Evolutionary conservation across 2,888 invertebrate species (phyloP), one percentile per base, ranked within the genome.

Genomic region (Boloria selene): DNA sequence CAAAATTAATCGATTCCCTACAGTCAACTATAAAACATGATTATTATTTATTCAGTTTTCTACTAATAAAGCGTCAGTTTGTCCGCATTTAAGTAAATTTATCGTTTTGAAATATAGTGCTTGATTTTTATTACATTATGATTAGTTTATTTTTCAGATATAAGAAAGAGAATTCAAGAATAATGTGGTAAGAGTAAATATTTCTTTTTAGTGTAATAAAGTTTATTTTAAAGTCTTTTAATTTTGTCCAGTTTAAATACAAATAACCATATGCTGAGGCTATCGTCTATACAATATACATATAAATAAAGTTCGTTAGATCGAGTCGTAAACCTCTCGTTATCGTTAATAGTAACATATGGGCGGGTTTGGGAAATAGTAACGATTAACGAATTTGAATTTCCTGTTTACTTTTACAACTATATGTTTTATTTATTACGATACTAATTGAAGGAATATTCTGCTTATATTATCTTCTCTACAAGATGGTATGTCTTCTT

Each of bases 1-100:
- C 83, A 84, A 86, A 87, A 90, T 88, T 90, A 89, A 90, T 90
- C 89, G 91, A 90, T 90, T 87, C 80, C 78, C 77, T 81, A 82
- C 68, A 66, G 70, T 67, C 81, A 62, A 64, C 53, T 68, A 65
- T 52, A 64, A 62, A 59, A 50, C 63, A 51, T 38, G 31, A 38
- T 62, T 54, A 61, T 56, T 62, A 59, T 64, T 52, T 64, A 59
- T 64, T 56, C 56, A 42, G 44, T 64, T 64, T 64, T 52, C 62
- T 31, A 54, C 47, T 62, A 53, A 47, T 62, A 54, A 61, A 61
- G 44, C 59, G 59, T 52, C 52, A 26, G 38, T 51, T 38, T 60
- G 50, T 60, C 50, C 51, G 22, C 16, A 13, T 60, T 42, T 58
- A 47, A 47, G 49, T 59, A 7, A 59, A 59, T 59, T 59, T 59